Conservation (phyloP, 2,888 invertebrate species). For the Platypus cylindrus region DNA sequence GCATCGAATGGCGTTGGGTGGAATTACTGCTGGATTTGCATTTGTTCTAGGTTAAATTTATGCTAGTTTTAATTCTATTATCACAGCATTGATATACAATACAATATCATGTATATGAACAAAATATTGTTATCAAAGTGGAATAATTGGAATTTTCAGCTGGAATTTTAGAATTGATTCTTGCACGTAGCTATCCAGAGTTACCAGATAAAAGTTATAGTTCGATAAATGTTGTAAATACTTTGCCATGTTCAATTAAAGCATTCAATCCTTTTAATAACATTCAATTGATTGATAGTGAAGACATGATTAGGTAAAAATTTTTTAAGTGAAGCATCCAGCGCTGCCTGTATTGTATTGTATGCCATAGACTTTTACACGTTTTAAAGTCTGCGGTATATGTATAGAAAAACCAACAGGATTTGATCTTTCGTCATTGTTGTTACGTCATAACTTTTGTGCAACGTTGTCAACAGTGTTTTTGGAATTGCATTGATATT, state of each 20-base stretch:
- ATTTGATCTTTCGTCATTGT: no score
- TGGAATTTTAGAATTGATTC: conserved; percentile 48
- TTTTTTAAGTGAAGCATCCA: neutral
- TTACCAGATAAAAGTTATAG: conserved; percentile 32
- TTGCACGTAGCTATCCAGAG: conserved; percentile 35
- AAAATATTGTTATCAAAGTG: neutral
- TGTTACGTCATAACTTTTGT: no score
- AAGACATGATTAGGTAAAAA: conserved; percentile 8
- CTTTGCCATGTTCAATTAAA: conserved; percentile 44
- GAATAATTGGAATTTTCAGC: conserved; percentile 18
- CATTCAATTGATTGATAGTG: conserved; percentile 23
- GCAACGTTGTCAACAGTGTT: no score
- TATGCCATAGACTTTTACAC: no score
- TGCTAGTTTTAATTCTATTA: neutral
- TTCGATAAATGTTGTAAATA: conserved; percentile 50
- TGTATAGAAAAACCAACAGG: no score
- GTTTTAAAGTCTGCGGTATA: no score
- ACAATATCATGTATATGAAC: neutral
- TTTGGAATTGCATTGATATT: no score
- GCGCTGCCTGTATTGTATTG: no score
- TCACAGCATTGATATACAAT: no score
- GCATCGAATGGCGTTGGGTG: conserved; percentile 65
- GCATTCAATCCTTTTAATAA: conserved; percentile 27
- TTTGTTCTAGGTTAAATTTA: conserved; percentile 14
- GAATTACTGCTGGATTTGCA: conserved; percentile 42